Base-by-base conservation (phyloP, 1,140 invertebrate genomes). In the Armadillidium nasatum region DNA sequence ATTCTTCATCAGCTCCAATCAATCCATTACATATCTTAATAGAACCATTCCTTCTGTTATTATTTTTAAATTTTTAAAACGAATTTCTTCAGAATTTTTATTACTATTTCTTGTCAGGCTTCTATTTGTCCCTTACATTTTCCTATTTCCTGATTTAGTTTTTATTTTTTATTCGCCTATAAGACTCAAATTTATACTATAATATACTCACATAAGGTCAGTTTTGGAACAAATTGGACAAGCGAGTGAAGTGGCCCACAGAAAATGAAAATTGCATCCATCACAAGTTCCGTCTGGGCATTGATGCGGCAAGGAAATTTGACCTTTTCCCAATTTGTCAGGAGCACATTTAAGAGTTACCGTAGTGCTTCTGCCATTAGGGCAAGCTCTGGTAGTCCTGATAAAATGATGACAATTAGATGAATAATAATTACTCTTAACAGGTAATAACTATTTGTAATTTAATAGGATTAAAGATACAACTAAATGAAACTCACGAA, bases 271-370 rank as follows among this genome's bases (percentile, higher is more conserved):
- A 71, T 85, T 85, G 82, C 89, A 90, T 4, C 89, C 89, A 82
- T 90, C 88, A 82, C 89, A 90, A 2, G 89, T 90, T 4, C 88
- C 89, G 83, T 89, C 88, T 0, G 87, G 85, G 82, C 89, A 90
- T 44, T 86, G 85, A 4, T 85, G 83, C 6, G 89, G 89, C 45
- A 87, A 80, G 67, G 82, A 78, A 45, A 88, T 83, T 6, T 77
- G 82, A 9, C 85, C 86, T 50, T 84, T 80, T 22, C 83, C 85
- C 23, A 84, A 81, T 73, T 85, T 74, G 23, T 83, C 84, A 3
- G 83, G 83, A 68, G 86, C 82, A 81, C 87, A 88, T 15, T 86
- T 80, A 23, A 87, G 77, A 19, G 88, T 89, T 22, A 90, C 85
- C 21, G 88, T 87, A 6, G 87, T 88, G 10, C 82, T 84, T 15